These are phyloP conservation scores for Danio jaintianensis DNA, from an alignment of 2,797 vertebrate species.

Conservation along the genomic window DNA sequence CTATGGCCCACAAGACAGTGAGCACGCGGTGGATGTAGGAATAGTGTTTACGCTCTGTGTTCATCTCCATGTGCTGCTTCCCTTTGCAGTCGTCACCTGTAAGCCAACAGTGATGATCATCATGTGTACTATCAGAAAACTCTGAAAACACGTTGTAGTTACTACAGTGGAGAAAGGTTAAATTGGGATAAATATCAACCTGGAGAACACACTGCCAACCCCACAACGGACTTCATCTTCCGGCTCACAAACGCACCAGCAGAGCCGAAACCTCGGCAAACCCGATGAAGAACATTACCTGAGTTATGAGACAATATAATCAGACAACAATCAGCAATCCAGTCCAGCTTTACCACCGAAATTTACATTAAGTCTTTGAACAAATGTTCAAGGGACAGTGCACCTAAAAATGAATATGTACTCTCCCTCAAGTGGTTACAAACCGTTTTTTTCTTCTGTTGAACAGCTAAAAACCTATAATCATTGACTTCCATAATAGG, in stretches of 20 bases:
- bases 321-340: constrained; percentile 13
- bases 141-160: not conserved
- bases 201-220: constrained; percentile 86
- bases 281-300: constrained; percentile 78
- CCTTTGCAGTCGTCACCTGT: constrained; percentile 94
- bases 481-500: too few relatives aligned
- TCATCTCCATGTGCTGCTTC: constrained; percentile 84
- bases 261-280: constrained; percentile 73
- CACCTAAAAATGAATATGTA: too few relatives aligned
- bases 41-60: constrained; percentile 76
- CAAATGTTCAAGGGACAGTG: too few relatives aligned
- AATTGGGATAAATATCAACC: constrained; percentile 75
- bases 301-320: constrained; percentile 53
- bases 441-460: too few relatives aligned
- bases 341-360: not conserved
- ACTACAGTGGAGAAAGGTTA: too few relatives aligned
- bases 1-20: constrained; percentile 82
- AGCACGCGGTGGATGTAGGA: constrained; percentile 74
- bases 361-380: not conserved
- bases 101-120: constrained; percentile 56
- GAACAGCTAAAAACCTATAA: too few relatives aligned
- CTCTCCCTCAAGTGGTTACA: too few relatives aligned
- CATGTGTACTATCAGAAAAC: not conserved
- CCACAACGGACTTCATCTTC: constrained; percentile 80
- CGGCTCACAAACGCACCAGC: constrained; percentile 72